Percentiles rank a stretch among this genome's conserved stretches.
phyloP scores from a whole-genome alignment of 2,113 vertebrate species.

The Spea multiplicata region DNA sequence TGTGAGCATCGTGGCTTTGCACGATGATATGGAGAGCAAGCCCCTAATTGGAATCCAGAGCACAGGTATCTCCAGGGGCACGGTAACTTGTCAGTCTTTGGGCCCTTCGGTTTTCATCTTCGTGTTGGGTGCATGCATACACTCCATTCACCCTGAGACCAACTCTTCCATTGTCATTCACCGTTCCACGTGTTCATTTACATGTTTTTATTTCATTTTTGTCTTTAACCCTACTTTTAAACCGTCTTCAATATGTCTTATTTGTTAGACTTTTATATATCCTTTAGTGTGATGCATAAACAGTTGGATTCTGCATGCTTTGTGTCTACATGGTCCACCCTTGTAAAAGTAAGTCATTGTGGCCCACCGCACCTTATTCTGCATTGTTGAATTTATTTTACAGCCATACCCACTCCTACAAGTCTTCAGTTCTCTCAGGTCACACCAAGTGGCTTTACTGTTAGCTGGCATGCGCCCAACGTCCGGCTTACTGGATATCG shows the following conservation, averaged over 20 bases:
- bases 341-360: too few relatives aligned
- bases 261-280: too few relatives aligned
- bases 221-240: too few relatives aligned
- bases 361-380: too few relatives aligned
- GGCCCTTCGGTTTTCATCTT: slow-evolving; percentile 11
- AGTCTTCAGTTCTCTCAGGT: slow-evolving; percentile 84
- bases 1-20: slow-evolving; percentile 91
- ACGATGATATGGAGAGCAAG: slow-evolving; percentile 84
- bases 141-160: neutral
- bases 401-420: slow-evolving; percentile 89
- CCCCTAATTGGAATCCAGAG: slow-evolving; percentile 87
- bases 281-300: too few relatives aligned
- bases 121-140: neutral
- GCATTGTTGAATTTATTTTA: slow-evolving; percentile 12
- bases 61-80: slow-evolving; percentile 76
- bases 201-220: too few relatives aligned
- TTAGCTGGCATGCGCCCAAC: slow-evolving; percentile 74
- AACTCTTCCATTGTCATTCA: neutral
- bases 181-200: slow-evolving; percentile 19
- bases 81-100: slow-evolving; percentile 10
- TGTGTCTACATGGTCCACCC: too few relatives aligned
- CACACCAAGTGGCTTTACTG: slow-evolving; percentile 77
- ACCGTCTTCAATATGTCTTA: too few relatives aligned
- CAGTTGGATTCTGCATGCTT: too few relatives aligned
- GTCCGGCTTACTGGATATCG: slow-evolving; percentile 89